Percentiles rank a stretch among this genome's conserved stretches.
phyloP scores from a whole-genome alignment of 1,140 invertebrate species.

The Drosophila seguyi region DNA sequence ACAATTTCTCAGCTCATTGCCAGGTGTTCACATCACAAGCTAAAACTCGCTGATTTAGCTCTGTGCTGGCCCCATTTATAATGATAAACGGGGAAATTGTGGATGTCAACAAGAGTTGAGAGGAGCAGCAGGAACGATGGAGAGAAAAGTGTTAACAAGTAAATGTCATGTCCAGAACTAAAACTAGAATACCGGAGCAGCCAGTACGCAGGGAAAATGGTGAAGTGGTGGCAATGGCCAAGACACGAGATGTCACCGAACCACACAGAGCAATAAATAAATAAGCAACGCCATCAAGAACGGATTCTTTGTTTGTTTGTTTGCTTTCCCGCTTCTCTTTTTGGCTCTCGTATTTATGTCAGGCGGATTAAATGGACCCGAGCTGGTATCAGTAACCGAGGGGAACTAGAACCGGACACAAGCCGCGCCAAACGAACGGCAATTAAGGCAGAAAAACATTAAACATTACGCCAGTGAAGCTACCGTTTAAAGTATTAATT shows the following conservation, averaged over 20 bases:
- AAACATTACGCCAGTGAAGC: slow-evolving; percentile 1
- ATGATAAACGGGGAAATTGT: slow-evolving; percentile 46
- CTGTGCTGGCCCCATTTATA: slow-evolving; percentile 20
- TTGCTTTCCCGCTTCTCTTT: slow-evolving; percentile 24
- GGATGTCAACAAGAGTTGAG: slow-evolving; percentile 54
- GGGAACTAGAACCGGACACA: slow-evolving; percentile 52
- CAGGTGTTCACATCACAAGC: slow-evolving; percentile 17
- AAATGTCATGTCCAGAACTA: slow-evolving; percentile 64
- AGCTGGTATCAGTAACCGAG: slow-evolving; percentile 49
- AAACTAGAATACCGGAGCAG: slow-evolving; percentile 33
- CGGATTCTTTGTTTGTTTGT: slow-evolving; percentile 51
- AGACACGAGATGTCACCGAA: slow-evolving; percentile 64
- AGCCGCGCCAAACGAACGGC: slow-evolving; percentile 17
- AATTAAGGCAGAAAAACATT: slow-evolving; percentile 29
- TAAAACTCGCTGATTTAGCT: not conserved
- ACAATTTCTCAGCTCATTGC: not conserved
- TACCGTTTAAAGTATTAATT: slow-evolving; percentile 48
- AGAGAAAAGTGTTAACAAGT: slow-evolving; percentile 78
- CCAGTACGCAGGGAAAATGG: not conserved
- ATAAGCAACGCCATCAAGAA: slow-evolving; percentile 64
- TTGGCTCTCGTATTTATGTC: slow-evolving; percentile 54
- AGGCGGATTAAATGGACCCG: slow-evolving; percentile 56
- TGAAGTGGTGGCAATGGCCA: slow-evolving; percentile 26
- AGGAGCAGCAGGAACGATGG: slow-evolving; percentile 11
- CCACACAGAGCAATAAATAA: slow-evolving; percentile 78